Conservation (phyloP, 2,888 invertebrate genomes). For the Baccha elongata region DNA sequence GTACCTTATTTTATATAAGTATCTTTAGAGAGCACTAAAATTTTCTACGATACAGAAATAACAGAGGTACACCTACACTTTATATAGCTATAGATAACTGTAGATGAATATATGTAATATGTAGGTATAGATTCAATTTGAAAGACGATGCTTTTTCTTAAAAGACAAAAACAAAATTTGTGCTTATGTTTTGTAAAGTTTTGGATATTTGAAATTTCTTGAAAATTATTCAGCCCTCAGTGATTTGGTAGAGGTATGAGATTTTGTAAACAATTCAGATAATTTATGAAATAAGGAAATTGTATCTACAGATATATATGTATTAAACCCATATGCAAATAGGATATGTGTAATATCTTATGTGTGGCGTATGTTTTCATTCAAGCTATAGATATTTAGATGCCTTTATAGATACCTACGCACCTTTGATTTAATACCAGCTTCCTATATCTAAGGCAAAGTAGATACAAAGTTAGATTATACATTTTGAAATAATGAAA, state of each 20-base stretch:
- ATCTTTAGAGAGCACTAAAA: conserved; percentile 37
- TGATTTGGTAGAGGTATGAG: conserved; percentile 21
- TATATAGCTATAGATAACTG: not conserved
- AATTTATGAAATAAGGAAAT: conserved; percentile 53
- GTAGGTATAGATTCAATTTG: not conserved
- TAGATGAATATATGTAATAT: not conserved
- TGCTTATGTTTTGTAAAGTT: no score
- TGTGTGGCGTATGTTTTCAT: conserved; percentile 36
- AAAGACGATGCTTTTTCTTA: not conserved
- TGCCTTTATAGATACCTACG: not conserved
- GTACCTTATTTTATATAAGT: conserved; percentile 13
- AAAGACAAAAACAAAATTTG: not conserved
- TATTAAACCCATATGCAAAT: not conserved
- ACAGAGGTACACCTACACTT: conserved; percentile 1
- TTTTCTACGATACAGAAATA: not conserved
- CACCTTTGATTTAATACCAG: no score
- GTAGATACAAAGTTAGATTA: no score
- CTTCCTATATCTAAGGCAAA: no score
- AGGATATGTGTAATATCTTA: not conserved
- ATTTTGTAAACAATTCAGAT: conserved; percentile 69
- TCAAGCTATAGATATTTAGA: not conserved
- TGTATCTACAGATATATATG: not conserved
- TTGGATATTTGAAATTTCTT: conserved; percentile 32
- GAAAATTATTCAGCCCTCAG: conserved; percentile 26
- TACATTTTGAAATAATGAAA: conserved; percentile 39